Conservation (phyloP, 2,113 vertebrate species). For the Clarias batrachus region DNA sequence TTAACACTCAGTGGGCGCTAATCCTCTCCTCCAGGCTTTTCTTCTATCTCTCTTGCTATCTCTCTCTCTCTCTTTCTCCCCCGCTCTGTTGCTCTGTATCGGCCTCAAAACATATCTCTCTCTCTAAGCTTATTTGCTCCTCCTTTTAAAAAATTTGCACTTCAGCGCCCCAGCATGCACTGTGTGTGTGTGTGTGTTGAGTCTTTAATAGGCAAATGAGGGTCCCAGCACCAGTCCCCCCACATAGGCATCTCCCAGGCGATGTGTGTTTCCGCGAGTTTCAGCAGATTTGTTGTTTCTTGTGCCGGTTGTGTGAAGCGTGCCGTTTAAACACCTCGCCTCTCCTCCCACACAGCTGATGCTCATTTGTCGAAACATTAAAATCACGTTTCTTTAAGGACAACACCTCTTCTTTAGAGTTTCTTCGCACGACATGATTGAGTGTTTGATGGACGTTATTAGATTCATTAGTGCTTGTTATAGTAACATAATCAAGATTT, state of each 20-base stretch:
- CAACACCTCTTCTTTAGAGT: neutral
- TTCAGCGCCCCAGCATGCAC: constrained; percentile 88
- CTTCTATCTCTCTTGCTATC: constrained; percentile 44
- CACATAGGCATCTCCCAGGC: neutral
- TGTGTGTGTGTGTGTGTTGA: constrained; percentile 46
- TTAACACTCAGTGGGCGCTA: constrained; percentile 61
- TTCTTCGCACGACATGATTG: neutral
- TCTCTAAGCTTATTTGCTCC: constrained; percentile 73
- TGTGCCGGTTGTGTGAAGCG: constrained; percentile 38
- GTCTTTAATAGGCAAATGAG: constrained; percentile 86
- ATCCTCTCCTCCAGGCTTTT: constrained; percentile 64
- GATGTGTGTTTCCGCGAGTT: neutral
- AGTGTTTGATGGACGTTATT: neutral
- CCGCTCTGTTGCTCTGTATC: constrained; percentile 50
- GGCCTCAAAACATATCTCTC: neutral
- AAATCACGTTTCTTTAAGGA: constrained; percentile 24
- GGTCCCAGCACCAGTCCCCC: constrained; percentile 34
- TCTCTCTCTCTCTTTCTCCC: constrained; percentile 48
- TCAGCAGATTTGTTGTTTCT: constrained; percentile 45
- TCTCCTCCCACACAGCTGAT: constrained; percentile 53
- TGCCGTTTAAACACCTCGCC: constrained; percentile 50
- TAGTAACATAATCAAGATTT: neutral
- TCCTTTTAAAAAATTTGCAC: constrained; percentile 79
- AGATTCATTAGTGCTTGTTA: neutral
- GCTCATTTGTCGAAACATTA: constrained; percentile 48